Percentiles rank a stretch among this genome's conserved stretches.
phyloP scores from a whole-genome alignment of 1,140 invertebrate genomes.

The Trachymyrmex septentrionalis region DNA sequence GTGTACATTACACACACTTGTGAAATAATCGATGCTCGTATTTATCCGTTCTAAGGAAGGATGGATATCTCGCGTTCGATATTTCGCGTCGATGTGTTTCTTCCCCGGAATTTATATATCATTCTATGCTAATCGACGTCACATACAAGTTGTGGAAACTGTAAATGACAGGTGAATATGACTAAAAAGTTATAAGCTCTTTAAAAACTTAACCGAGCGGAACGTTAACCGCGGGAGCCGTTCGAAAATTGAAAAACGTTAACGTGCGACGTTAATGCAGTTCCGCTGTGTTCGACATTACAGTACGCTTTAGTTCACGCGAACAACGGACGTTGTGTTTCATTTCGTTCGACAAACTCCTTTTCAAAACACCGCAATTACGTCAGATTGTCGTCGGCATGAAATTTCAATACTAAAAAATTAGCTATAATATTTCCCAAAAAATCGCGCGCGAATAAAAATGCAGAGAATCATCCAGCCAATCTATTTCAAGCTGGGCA shows the following conservation, averaged over 20 bases:
- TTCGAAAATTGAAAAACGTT: slow-evolving; percentile 42
- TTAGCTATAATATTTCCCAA: neutral
- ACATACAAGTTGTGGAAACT: neutral
- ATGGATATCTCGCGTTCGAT: neutral
- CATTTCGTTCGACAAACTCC: neutral
- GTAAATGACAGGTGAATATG: slow-evolving; percentile 18
- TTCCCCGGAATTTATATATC: slow-evolving; percentile 5
- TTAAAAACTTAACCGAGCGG: slow-evolving; percentile 36
- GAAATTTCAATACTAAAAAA: slow-evolving; percentile 17
- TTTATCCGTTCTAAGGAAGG: neutral
- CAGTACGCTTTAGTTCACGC: slow-evolving; percentile 21
- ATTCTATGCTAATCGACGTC: slow-evolving; percentile 27
- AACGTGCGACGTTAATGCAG: slow-evolving; percentile 43
- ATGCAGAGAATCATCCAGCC: neutral
- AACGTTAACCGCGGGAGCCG: slow-evolving; percentile 22
- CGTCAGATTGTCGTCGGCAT: neutral
- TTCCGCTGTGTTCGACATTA: slow-evolving; percentile 35
- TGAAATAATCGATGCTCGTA: neutral
- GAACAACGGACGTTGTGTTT: slow-evolving; percentile 9
- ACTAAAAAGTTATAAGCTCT: slow-evolving; percentile 42
- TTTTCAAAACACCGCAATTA: neutral
- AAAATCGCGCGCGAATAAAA: neutral
- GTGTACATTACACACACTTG: neutral
- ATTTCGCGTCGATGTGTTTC: neutral
- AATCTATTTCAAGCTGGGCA: neutral